Percentiles rank a stretch among this genome's conserved stretches.
phyloP scores from a whole-genome alignment of 2,113 vertebrate species.

The Perognathus longimembris region DNA sequence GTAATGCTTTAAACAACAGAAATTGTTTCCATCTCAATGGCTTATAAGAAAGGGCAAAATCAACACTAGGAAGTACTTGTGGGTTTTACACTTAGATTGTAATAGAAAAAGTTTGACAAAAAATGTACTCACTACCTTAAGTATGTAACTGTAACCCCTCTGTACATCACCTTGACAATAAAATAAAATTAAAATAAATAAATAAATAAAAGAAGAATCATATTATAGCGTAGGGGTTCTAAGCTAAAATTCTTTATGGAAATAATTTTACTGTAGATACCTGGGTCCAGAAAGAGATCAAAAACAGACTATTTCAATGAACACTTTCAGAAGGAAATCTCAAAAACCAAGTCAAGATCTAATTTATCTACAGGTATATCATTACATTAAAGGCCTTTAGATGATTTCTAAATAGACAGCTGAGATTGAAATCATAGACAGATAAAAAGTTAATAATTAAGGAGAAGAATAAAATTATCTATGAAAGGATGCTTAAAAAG shows the following conservation, averaged over 20 bases:
- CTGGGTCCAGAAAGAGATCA: neutral
- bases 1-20: neutral
- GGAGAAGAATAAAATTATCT: neutral
- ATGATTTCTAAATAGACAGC: neutral
- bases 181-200: too few relatives aligned
- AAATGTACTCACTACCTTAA: too few relatives aligned
- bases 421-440: neutral
- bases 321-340: slow-evolving; percentile 3
- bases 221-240: rapidly evolving
- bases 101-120: too few relatives aligned
- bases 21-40: slow-evolving; percentile 2
- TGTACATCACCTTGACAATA: too few relatives aligned
- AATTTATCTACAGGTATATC: neutral
- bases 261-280: neutral
- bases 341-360: neutral
- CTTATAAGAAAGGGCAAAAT: neutral
- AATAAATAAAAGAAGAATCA: neutral
- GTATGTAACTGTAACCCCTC: too few relatives aligned
- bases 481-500: neutral
- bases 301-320: neutral
- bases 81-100: neutral
- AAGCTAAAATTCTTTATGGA: neutral
- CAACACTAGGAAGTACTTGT: neutral
- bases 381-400: neutral
- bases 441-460: neutral